Conservation (phyloP, 2,113 vertebrate species). For the Callocephalon fimbriatum region DNA sequence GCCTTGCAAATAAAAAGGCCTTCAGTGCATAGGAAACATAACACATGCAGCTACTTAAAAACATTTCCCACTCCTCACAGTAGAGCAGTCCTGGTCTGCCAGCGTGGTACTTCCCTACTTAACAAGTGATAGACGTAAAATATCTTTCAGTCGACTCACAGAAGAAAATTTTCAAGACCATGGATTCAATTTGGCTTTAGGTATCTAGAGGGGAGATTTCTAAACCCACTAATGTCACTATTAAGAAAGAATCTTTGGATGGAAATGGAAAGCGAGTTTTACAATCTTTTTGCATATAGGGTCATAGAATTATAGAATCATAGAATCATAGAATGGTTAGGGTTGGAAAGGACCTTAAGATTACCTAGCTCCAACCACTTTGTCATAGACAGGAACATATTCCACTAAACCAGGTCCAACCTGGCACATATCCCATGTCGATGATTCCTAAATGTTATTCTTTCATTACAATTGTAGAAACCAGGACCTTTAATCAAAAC, state of each 20-base stretch:
- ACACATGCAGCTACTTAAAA: not conserved
- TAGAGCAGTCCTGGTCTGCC: slow-evolving; percentile 6
- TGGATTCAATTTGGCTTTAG: not conserved
- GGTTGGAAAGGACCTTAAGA: not conserved
- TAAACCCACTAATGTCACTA: not conserved
- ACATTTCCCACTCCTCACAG: not conserved
- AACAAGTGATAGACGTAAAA: not conserved
- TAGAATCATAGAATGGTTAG: not conserved
- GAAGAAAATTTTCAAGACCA: not conserved
- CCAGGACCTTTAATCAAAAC: not conserved
- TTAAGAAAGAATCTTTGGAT: not conserved
- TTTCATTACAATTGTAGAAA: not conserved
- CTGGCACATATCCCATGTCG: not conserved
- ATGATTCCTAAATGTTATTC: not conserved
- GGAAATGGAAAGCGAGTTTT: not conserved
- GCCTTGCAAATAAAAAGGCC: not conserved
- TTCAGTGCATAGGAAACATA: not conserved
- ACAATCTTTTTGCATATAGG: not conserved
- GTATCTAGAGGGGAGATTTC: not conserved
- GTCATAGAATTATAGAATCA: not conserved
- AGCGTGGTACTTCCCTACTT: not conserved
- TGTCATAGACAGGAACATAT: not conserved
- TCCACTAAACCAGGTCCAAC: not conserved
- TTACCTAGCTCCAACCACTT: not conserved
- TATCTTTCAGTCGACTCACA: not conserved